Conservation (phyloP, 2,113 vertebrate species). For the Oreochromis aureus region DNA sequence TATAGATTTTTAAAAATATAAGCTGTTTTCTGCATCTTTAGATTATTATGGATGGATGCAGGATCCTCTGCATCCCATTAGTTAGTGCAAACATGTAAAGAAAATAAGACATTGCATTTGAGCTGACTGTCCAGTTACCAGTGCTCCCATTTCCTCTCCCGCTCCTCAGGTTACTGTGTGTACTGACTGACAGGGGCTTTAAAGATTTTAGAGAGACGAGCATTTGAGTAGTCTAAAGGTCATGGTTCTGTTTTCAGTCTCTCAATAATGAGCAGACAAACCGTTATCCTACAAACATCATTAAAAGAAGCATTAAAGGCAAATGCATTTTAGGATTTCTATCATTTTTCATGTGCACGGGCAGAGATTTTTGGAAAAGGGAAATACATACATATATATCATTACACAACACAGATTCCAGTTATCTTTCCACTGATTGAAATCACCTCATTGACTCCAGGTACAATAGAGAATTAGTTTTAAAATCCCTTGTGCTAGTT, state of each 20-base stretch:
- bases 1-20: background rate
- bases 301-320: background rate
- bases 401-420: background rate
- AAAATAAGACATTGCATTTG: background rate
- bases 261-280: constrained; percentile 16
- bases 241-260: background rate
- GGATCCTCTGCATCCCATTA: background rate
- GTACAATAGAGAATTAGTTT: background rate
- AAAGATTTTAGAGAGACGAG: background rate
- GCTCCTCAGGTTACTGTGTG: background rate
- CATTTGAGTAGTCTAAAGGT: background rate
- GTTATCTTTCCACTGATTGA: background rate
- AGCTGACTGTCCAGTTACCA: constrained; percentile 3
- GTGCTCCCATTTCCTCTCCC: background rate
- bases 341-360: background rate
- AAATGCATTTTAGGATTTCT: background rate
- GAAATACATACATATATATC: background rate
- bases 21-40: background rate
- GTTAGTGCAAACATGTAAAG: background rate
- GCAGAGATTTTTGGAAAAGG: background rate
- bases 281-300: constrained; percentile 34
- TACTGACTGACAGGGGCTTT: background rate
- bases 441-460: background rate
- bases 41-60: background rate
- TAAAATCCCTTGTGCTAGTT: background rate